Base-by-base conservation (phyloP, 1,140 invertebrate species). In the Drosophila lini region DNA sequence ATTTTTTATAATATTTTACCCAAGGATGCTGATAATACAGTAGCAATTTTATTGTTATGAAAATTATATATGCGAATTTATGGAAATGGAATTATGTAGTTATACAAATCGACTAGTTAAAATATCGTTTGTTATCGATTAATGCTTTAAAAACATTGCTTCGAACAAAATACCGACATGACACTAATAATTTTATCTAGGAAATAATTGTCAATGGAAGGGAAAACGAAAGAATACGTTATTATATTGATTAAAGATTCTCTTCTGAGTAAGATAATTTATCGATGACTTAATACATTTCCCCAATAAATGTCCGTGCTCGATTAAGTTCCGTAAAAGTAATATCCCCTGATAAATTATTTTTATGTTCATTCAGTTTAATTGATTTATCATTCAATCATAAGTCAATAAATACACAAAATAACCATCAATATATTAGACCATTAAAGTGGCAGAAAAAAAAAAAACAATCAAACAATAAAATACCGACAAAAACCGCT, bases 301-400 rank as follows among this genome's bases (percentile, higher is more conserved):
- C 11, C 16, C 16, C 25, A 25, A 38, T 38, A 22, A 32, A 48
- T 11, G 25, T 25, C 13, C 22, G 3, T 25, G 44, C 34, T 41
- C 44, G 10, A 65, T 65, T 67, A 50, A 7, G 36, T 65, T 65
- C 16, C 60, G 34, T 50, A 60, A 31, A 67, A 62, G 42, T 56
- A 22, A 31, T 45, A 56, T 56, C 9, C 5, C 25, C 3, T 6
- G 8, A 19, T 36, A 9, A 40, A 45, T 68, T 55, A 25, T 32
- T 15, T 56, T 25, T 16, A 67, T 2, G 28, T n/a, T 19, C 2
- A 4, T n/a, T 40, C 15, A 16, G 8, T 38, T 57, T 31, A 47
- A 57, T 48, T 71, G 68, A 34, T 36, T 70, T 53, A 41, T 58
- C 38, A 42, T 67, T 69, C 47, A 36, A 67, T 69, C 61, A 53